Percentiles rank a stretch among this genome's conserved stretches.
Evolutionary conservation across 2,797 vertebrate species (phyloP).

Genomic region (Coregonus ussuriensis): DNA sequence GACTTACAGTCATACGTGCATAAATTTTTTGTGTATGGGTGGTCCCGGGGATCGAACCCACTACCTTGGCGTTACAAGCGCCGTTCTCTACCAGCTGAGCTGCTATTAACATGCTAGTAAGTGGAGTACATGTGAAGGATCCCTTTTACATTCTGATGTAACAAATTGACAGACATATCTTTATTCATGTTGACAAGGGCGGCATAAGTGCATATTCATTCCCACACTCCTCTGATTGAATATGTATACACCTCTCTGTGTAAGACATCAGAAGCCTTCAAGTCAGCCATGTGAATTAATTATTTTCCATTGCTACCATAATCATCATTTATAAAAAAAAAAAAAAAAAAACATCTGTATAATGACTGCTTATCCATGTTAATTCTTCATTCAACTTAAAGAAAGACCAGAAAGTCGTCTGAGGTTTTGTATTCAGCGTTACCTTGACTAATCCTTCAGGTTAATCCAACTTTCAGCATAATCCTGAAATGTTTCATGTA

Average conservation of each 20-base stretch:
- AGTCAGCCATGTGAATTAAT: not conserved
- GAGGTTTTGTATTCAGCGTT: not conserved
- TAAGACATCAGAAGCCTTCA: not conserved
- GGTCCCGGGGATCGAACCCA: too few species aligned
- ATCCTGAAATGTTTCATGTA: not conserved
- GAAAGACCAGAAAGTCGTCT: conserved; percentile 3
- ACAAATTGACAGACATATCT: conserved; percentile 16
- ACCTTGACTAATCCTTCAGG: conserved; percentile 8
- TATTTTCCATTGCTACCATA: not conserved
- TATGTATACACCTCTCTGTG: not conserved
- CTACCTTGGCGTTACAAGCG: too few species aligned
- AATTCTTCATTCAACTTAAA: not conserved
- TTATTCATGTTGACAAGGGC: conserved; percentile 43
- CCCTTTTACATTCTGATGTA: not conserved
- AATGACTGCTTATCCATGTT: not conserved
- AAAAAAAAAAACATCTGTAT: too few species aligned
- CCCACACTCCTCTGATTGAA: conserved; percentile 19
- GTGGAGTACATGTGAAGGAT: not conserved
- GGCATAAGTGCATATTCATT: conserved; percentile 41
- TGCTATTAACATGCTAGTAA: too few species aligned
- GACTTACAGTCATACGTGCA: too few species aligned
- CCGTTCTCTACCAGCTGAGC: too few species aligned
- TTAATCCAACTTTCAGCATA: conserved; percentile 6
- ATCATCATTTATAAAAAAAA: not conserved
- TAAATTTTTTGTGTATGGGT: too few species aligned